phyloP scores from a whole-genome alignment of 2,797 vertebrate genomes.

The Phrynocephalus forsythii region DNA sequence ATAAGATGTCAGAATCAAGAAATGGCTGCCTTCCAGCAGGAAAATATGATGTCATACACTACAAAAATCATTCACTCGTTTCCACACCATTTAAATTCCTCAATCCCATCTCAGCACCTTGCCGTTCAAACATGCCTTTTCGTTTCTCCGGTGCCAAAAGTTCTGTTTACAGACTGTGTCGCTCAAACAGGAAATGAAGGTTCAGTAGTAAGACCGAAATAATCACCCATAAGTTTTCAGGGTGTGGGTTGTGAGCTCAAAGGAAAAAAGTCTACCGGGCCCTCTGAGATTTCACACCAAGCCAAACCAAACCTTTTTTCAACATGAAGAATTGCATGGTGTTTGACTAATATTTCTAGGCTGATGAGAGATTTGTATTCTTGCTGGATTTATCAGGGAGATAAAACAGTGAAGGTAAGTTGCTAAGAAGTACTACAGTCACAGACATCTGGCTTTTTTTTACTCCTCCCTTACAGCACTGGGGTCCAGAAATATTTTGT shows the following conservation, averaged over 20 bases:
- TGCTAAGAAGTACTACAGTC: background rate
- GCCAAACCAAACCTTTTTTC: background rate
- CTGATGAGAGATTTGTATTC: background rate
- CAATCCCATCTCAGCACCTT: conserved; percentile 30
- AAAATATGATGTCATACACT: conserved; percentile 35
- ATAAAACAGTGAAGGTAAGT: background rate
- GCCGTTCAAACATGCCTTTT: conserved; percentile 11
- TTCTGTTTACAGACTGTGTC: conserved; percentile 13
- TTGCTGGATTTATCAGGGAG: background rate
- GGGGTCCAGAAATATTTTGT: background rate
- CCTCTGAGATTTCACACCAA: background rate
- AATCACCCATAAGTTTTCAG: background rate
- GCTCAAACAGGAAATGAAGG: background rate
- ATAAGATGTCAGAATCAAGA: background rate
- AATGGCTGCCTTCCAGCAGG: conserved; percentile 25
- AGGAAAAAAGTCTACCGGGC: background rate
- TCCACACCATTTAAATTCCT: conserved; percentile 20
- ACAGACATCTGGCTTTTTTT: background rate
- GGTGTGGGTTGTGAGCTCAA: background rate
- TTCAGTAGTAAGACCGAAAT: background rate
- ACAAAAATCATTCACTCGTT: conserved; percentile 18
- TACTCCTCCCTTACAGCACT: background rate
- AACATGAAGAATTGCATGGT: background rate
- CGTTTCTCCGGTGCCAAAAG: background rate
- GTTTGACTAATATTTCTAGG: background rate